Evolutionary conservation across 2,113 vertebrate species (phyloP).

Genomic region (Forbesichthys papilliferus): DNA sequence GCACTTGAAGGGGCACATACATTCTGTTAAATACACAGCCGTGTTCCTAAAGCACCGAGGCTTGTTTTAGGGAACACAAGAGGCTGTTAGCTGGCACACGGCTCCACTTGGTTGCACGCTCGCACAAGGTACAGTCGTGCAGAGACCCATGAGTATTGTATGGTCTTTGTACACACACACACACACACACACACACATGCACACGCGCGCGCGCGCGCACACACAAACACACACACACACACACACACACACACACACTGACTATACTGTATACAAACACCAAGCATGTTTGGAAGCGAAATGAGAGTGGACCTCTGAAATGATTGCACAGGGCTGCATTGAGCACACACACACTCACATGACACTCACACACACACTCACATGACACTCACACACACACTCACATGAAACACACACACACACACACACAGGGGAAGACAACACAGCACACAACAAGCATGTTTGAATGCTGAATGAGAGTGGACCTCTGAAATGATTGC

Average conservation of each 20-base stretch:
- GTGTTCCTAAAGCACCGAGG: conserved; percentile 42
- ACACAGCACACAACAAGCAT: conserved; percentile 9
- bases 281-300: conserved; percentile 26
- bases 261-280: not conserved
- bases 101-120: conserved; percentile 64
- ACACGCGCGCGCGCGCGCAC: conserved; percentile 2
- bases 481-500: not conserved
- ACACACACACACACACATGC: not conserved
- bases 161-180: conserved; percentile 19
- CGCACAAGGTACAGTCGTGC: conserved; percentile 47
- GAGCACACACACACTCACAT: conserved; percentile 7
- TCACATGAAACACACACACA: conserved; percentile 4
- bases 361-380: not conserved
- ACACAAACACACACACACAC: conserved; percentile 18
- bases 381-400: not conserved
- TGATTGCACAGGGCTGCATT: conserved; percentile 31
- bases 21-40: conserved; percentile 9
- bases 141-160: conserved; percentile 49
- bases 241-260: not conserved
- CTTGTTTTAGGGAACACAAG: conserved; percentile 61
- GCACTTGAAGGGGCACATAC: not conserved
- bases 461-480: not conserved
- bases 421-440: conserved; percentile 3
- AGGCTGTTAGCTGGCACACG: conserved; percentile 55
- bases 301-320: conserved; percentile 48